Conservation (phyloP, 2,113 vertebrate species). For the Nematolebias whitei region DNA sequence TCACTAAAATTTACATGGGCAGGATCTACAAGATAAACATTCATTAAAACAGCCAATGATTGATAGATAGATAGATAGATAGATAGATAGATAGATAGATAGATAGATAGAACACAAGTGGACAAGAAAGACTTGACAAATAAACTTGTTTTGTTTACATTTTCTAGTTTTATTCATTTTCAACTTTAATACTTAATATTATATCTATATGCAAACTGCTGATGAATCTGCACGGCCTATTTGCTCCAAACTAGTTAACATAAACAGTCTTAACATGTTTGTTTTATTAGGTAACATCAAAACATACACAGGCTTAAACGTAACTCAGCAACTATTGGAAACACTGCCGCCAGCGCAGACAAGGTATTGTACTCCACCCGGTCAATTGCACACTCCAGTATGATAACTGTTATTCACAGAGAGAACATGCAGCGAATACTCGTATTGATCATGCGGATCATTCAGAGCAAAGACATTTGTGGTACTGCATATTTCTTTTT, state of each 20-base stretch:
- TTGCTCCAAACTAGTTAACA: neutral
- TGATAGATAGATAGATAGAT: too few species aligned
- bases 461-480: conserved; percentile 23
- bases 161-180: neutral
- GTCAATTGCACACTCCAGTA: neutral
- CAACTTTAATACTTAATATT: neutral
- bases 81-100: too few species aligned
- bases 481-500: conserved; percentile 16
- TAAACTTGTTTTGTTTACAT: too few species aligned
- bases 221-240: neutral
- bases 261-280: neutral
- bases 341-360: neutral
- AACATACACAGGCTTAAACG: neutral
- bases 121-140: neutral
- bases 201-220: neutral
- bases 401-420: neutral
- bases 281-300: neutral
- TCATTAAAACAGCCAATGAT: too few species aligned
- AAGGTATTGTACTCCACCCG: neutral
- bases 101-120: too few species aligned
- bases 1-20: conserved; percentile 13
- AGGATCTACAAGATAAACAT: conserved; percentile 18
- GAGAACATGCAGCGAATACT: conserved; percentile 1
- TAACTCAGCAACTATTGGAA: neutral
- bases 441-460: conserved; percentile 22